Evolutionary conservation across 2,797 vertebrate genomes (phyloP), one percentile per base, ranked within the genome.

Genomic region (Petrocephalus schoutedeni): DNA sequence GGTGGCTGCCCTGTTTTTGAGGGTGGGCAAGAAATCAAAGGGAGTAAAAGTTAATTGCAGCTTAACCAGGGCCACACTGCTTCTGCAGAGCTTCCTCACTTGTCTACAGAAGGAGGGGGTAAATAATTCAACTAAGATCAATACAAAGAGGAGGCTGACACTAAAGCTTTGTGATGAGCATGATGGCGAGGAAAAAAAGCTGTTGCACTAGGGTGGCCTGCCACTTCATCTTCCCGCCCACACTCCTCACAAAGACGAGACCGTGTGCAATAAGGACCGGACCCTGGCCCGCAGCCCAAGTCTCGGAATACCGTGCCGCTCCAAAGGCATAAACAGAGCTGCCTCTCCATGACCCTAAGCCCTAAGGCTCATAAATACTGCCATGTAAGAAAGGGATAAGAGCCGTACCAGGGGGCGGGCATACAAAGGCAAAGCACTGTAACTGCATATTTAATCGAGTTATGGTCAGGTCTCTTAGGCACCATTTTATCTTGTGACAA

Each of bases 81-180:
- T 51, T 84, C 80, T 23, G 80, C n/a, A 21, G 80, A 45, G 41
- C 45, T 53, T 9, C 28, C 80, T 84, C 51, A 53, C 80, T 54
- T 84, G n/a, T 84, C 80, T 21, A 54, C 51, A 9, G 9, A 49
- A 21, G 21, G 51, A 49, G 49, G 21, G 80, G 45, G 80, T 84
- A 84, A 54, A 84, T 84, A 84, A 84, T 84, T 54, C 80, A 84
- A 54, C 45, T 23, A 84, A n/a, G 80, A 84, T 51, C 80, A 53
- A 54, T 54, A 87, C 49, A 49, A 87, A 87, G 58, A 54, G 21
- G 49, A 87, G 59, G 51, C 80, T 21, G 21, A 4, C 80, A 54
- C 49, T 84, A 84, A 84, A 84, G n/a, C n/a, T 23, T 21, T 84
- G 45, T 6, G 80, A 84, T 28, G 51, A 4, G 45, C 51, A 4